Conservation (phyloP, 2,888 invertebrate genomes). For the Trachelus tabidus region DNA sequence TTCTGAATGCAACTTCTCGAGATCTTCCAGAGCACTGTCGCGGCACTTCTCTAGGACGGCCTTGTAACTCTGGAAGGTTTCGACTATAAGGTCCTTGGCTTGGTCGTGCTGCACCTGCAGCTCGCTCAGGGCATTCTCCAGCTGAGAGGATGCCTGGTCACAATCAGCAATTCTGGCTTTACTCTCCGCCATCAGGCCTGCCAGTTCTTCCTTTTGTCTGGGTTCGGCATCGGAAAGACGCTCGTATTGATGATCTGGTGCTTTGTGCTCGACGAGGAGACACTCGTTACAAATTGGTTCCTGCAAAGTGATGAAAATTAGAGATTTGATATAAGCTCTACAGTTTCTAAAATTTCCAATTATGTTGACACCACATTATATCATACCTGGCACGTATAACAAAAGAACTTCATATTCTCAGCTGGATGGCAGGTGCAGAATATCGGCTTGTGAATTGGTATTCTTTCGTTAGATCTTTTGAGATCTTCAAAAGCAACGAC, state of each 20-base stretch:
- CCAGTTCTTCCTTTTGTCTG: constrained; percentile 81
- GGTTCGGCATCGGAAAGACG: constrained; percentile 83
- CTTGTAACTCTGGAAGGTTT: constrained; percentile 83
- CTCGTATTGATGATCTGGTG: constrained; percentile 85
- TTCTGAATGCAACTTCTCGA: constrained; percentile 83
- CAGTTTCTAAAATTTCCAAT: neutral
- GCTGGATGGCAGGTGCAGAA: constrained; percentile 84
- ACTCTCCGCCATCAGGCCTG: constrained; percentile 79
- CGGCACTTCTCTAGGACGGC: constrained; percentile 84
- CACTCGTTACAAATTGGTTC: constrained; percentile 91
- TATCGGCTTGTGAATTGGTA: constrained; percentile 90
- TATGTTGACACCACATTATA: neutral
- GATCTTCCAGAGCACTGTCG: constrained; percentile 79
- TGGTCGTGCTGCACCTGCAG: constrained; percentile 88
- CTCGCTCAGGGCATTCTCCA: constrained; percentile 86
- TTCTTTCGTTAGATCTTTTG: constrained; percentile 80
- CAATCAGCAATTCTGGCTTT: constrained; percentile 81
- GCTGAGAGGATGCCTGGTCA: constrained; percentile 78
- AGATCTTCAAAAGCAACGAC: constrained; percentile 91
- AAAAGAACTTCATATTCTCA: constrained; percentile 89
- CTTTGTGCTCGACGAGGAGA: constrained; percentile 84
- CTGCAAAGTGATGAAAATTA: constrained; percentile 61
- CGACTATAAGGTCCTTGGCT: constrained; percentile 84
- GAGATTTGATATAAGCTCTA: no score
- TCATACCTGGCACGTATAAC: constrained; percentile 79